A percentile compares a stretch with the other conserved stretches of the same genome.
Evolutionary conservation across 2,888 invertebrate species (phyloP).

Genomic region (Tinea semifulvella): DNA sequence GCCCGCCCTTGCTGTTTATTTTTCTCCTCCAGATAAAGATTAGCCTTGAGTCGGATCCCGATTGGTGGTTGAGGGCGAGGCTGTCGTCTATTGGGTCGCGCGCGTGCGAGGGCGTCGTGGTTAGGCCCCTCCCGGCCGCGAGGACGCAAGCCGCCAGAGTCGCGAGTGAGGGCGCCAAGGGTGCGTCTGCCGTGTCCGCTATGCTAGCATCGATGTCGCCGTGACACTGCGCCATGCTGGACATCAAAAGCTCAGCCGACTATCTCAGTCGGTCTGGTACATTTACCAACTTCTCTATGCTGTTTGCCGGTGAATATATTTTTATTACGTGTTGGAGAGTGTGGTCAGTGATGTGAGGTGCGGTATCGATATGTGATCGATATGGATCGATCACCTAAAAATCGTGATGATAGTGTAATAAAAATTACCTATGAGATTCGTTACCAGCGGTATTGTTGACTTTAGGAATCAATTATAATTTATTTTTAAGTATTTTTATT

Average conservation of each 20-base stretch:
- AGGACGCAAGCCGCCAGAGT: conserved; percentile 13
- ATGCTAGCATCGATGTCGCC: conserved; percentile 31
- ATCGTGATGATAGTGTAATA: neutral
- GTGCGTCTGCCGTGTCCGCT: conserved; percentile 22
- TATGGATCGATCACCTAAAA: neutral
- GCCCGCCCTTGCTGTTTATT: conserved; percentile 58
- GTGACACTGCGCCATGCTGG: conserved; percentile 74
- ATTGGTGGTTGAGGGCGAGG: conserved; percentile 48
- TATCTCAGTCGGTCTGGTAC: conserved; percentile 91
- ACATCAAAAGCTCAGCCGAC: conserved; percentile 92
- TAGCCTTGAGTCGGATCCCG: conserved; percentile 51
- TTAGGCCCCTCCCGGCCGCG: conserved; percentile 19
- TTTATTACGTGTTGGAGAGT: conserved; percentile 30
- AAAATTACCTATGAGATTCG: neutral
- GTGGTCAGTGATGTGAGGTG: conserved; percentile 25
- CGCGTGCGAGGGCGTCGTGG: conserved; percentile 18
- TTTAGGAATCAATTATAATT: neutral
- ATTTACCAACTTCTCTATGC: conserved; percentile 94
- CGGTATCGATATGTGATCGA: neutral
- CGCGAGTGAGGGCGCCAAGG: conserved; percentile 10
- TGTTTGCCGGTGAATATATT: conserved; percentile 84
- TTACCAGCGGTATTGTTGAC: neutral
- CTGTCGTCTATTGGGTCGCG: conserved; percentile 27
- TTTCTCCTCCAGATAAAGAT: conserved; percentile 61
- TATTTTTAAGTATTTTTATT: neutral